Evolutionary conservation across 2,797 vertebrate species (phyloP).

Genomic region (Tokudaia muenninki): DNA sequence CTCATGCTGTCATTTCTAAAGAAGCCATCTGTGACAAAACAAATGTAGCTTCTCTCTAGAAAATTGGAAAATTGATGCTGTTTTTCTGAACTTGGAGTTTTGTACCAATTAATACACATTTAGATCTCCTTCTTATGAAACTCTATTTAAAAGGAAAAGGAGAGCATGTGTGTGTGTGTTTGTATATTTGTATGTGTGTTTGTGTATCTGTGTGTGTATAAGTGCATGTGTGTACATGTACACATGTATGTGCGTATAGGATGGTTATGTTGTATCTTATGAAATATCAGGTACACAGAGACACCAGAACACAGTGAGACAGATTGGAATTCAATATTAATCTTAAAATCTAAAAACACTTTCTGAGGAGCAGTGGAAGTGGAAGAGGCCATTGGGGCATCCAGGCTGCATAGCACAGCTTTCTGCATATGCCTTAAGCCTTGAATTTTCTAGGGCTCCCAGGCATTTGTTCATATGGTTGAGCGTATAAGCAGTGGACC

Average conservation of each 20-base stretch:
- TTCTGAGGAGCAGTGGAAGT: not conserved
- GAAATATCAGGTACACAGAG: constrained; percentile 7
- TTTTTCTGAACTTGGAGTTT: constrained; percentile 31
- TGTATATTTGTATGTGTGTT: not conserved
- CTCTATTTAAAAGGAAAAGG: constrained; percentile 48
- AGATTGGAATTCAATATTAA: not conserved
- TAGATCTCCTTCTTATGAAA: constrained; percentile 7
- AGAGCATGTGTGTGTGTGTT: not conserved
- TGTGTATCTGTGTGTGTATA: not conserved
- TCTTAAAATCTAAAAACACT: constrained; percentile 20
- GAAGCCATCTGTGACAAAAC: not conserved
- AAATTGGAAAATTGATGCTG: not conserved
- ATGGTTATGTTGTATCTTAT: not conserved
- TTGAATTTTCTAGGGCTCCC: not conserved
- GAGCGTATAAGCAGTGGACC: not conserved
- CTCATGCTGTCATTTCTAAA: constrained; percentile 25
- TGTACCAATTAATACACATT: constrained; percentile 18
- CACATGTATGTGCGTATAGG: not conserved
- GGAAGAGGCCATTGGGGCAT: not conserved
- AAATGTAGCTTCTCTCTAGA: not conserved
- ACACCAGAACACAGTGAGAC: not conserved
- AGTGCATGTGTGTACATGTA: not conserved
- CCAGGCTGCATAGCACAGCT: not conserved
- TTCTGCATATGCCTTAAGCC: not conserved
- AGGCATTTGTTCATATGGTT: constrained; percentile 15